Conservation (phyloP, 2,113 vertebrate genomes). For the Microtus montanus region DNA sequence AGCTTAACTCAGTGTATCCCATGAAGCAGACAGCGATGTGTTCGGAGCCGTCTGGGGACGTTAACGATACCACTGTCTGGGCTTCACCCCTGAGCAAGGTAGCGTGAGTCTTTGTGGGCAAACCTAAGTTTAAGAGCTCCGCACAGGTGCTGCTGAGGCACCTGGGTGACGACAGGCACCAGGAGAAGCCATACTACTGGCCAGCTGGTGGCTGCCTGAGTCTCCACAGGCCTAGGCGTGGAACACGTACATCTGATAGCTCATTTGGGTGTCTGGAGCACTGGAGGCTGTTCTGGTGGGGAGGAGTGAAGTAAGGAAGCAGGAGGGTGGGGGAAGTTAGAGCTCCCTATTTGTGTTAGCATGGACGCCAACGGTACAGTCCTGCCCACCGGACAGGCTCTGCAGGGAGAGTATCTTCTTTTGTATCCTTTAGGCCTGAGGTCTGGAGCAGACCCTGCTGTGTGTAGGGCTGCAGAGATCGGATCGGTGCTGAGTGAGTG, state of each 20-base stretch:
- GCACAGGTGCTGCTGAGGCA: background rate
- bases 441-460: background rate
- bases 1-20: background rate
- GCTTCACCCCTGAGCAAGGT: background rate
- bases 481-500: background rate
- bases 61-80: background rate
- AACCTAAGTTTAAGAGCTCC: background rate
- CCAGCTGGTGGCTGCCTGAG: background rate
- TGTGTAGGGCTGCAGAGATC: background rate
- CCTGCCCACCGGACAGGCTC: background rate
- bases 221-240: background rate
- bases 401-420: rapidly evolving
- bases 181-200: background rate
- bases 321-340: background rate
- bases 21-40: background rate
- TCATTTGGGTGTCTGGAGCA: background rate
- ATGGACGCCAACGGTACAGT: background rate
- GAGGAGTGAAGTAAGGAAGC: background rate
- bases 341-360: too few species aligned
- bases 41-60: background rate
- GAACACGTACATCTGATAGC: background rate
- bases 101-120: background rate
- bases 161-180: background rate
- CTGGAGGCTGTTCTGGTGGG: background rate
- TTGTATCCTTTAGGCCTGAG: background rate